Evolutionary conservation across 2,888 invertebrate species (phyloP).

Genomic region (Lasioglossum calceatum): DNA sequence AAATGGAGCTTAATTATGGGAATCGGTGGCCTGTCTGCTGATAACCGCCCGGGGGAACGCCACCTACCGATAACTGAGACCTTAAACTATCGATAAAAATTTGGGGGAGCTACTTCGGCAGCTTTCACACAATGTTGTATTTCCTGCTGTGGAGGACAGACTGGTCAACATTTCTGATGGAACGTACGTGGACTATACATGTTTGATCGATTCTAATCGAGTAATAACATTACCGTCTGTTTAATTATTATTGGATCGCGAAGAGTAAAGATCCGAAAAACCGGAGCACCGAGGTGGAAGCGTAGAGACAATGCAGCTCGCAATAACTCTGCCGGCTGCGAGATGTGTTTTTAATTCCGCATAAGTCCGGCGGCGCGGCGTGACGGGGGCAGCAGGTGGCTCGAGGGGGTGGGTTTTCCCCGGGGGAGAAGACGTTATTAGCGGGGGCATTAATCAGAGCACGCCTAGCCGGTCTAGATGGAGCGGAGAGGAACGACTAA

Average conservation of each 20-base stretch:
- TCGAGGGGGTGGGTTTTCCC: constrained; percentile 63
- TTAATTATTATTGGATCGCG: background rate
- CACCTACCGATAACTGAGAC: background rate
- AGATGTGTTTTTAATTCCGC: constrained; percentile 83
- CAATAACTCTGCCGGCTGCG: constrained; percentile 70
- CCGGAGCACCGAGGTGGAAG: constrained; percentile 47
- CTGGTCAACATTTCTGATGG: no score
- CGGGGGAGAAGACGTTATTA: constrained; percentile 83
- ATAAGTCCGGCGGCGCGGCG: constrained; percentile 73
- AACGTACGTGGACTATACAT: no score
- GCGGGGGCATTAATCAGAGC: constrained; percentile 83
- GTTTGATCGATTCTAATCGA: no score
- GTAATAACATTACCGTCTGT: no score
- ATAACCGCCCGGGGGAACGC: background rate
- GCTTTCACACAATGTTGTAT: background rate
- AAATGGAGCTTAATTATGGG: constrained; percentile 80
- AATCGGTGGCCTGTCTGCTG: constrained; percentile 42
- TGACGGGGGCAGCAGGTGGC: constrained; percentile 51
- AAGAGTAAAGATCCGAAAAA: background rate
- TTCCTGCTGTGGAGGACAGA: background rate
- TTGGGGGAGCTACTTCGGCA: background rate
- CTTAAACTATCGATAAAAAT: background rate
- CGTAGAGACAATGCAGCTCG: constrained; percentile 67
- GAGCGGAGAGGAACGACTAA: constrained; percentile 29
- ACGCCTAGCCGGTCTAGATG: constrained; percentile 67